These are phyloP conservation scores for Archocentrus centrarchus DNA, from an alignment of 2,113 vertebrate species.

Conservation along the genomic window DNA sequence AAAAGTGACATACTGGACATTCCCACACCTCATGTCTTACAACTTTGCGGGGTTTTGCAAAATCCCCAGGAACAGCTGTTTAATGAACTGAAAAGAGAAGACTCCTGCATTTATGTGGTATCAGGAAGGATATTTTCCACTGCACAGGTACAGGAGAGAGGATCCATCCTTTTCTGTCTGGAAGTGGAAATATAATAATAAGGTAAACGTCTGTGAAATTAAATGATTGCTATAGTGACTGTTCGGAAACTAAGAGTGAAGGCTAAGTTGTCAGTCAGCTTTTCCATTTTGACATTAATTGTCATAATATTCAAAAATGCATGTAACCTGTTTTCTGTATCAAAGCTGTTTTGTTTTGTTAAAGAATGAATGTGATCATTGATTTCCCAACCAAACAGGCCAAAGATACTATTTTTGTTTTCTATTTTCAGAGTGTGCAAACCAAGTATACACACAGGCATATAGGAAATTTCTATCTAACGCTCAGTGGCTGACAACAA, in stretches of 20 bases:
- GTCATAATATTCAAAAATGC: neutral
- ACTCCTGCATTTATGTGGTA: neutral
- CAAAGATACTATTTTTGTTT: neutral
- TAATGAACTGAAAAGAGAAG: neutral
- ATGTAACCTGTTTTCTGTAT: neutral
- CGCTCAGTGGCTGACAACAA: neutral
- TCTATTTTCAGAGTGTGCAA: neutral
- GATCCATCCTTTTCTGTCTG: neutral
- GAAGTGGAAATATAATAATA: neutral
- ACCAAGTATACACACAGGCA: neutral
- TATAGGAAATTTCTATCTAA: neutral
- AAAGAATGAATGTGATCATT: neutral
- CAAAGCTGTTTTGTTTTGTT: neutral
- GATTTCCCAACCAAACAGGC: neutral
- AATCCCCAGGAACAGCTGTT: neutral
- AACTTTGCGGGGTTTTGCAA: neutral
- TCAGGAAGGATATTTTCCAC: neutral
- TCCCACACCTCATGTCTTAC: neutral
- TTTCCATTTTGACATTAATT: neutral
- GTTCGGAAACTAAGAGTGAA: neutral
- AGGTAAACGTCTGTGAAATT: neutral
- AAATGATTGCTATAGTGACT: conserved; percentile 3
- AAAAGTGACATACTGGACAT: neutral
- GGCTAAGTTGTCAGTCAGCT: neutral
- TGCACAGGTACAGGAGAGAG: neutral